Conservation (phyloP, 2,797 vertebrate genomes). For the Helarctos malayanus region DNA sequence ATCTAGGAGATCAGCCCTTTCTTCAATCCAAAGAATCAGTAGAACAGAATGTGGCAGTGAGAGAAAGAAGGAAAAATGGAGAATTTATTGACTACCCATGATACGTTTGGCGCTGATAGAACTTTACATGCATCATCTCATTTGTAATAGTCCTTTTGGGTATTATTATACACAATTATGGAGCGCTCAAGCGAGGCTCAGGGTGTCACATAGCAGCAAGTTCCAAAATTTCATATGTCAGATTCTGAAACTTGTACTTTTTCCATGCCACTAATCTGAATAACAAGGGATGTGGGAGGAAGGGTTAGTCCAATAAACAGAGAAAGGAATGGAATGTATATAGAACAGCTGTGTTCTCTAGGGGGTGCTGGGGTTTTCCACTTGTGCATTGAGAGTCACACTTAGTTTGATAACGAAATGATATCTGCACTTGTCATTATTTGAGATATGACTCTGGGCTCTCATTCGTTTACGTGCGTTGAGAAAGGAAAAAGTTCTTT, state of each 20-base stretch:
- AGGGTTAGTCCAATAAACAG: neutral
- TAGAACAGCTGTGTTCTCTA: neutral
- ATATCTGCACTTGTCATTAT: neutral
- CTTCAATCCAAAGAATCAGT: neutral
- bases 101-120: neutral
- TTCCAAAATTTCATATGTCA: neutral
- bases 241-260: neutral
- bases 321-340: neutral
- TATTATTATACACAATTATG: neutral
- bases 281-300: neutral
- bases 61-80: neutral
- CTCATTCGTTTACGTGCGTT: neutral
- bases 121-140: neutral
- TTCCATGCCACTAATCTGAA: neutral
- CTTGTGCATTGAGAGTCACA: neutral
- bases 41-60: neutral
- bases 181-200: neutral
- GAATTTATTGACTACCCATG: neutral
- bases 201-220: neutral
- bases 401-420: neutral
- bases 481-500: neutral
- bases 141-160: neutral
- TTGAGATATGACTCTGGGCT: neutral
- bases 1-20: neutral
- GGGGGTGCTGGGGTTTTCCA: neutral